Conservation (phyloP, 2,888 invertebrate genomes). For the Mythimna albipuncta region DNA sequence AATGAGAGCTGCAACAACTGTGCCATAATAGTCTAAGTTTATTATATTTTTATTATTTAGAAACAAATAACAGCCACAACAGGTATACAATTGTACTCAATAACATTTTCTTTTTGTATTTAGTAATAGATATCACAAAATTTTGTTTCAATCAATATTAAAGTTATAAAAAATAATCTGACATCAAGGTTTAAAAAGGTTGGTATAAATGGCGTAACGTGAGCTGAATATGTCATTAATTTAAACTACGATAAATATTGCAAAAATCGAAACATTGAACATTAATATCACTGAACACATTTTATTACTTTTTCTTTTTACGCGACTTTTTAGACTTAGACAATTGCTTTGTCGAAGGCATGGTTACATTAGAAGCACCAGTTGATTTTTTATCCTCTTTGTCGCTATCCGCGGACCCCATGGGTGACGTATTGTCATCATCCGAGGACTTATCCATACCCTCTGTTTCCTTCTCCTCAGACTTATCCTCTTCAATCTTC, state of each 20-base stretch:
- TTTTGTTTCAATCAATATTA: background rate
- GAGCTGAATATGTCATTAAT: slow-evolving; percentile 67
- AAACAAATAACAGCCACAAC: no score
- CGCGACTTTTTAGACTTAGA: slow-evolving; percentile 90
- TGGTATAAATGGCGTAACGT: slow-evolving; percentile 33
- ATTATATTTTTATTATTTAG: no score
- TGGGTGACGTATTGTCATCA: slow-evolving; percentile 89
- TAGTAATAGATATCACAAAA: background rate
- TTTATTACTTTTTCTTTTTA: slow-evolving; percentile 91
- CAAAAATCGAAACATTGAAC: slow-evolving; percentile 72
- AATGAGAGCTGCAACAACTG: slow-evolving; percentile 28
- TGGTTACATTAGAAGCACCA: slow-evolving; percentile 79
- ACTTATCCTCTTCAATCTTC: slow-evolving; percentile 82
- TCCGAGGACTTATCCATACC: slow-evolving; percentile 90
- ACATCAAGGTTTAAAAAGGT: slow-evolving; percentile 10
- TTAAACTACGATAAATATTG: slow-evolving; percentile 73
- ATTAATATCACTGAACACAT: slow-evolving; percentile 78
- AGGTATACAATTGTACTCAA: no score
- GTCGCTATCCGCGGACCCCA: slow-evolving; percentile 90
- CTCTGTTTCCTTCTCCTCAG: slow-evolving; percentile 76
- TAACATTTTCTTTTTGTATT: background rate
- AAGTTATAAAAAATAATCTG: slow-evolving; percentile 1
- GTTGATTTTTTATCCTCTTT: slow-evolving; percentile 84
- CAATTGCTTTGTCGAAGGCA: slow-evolving; percentile 84
- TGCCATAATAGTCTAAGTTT: slow-evolving; percentile 10